Conservation (phyloP, 1,140 invertebrate species). For the Stegodyphus mimosarum region DNA sequence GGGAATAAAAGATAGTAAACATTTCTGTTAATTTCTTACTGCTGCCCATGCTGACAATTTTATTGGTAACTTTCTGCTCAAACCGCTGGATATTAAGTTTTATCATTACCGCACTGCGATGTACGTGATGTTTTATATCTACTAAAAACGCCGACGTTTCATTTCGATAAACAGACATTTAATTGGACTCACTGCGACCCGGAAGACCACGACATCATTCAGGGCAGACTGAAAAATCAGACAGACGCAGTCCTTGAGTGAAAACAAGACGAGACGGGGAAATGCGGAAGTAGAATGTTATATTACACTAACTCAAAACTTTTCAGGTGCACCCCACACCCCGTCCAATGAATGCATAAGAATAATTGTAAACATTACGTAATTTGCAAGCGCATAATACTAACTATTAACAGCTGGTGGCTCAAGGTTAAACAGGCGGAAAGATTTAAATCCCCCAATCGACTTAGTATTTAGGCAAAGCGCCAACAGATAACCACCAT, state of each 20-base stretch:
- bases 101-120: too few species aligned
- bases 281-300: slow-evolving; percentile 11
- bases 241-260: slow-evolving; percentile 40
- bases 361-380: neutral
- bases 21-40: too few species aligned
- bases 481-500: slow-evolving; percentile 34
- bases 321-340: too few species aligned
- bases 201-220: too few species aligned
- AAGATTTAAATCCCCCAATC: neutral
- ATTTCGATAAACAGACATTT: too few species aligned
- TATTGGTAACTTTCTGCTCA: too few species aligned
- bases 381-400: neutral
- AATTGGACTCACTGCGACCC: too few species aligned
- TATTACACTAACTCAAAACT: neutral
- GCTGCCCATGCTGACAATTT: too few species aligned
- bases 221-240: slow-evolving; percentile 6
- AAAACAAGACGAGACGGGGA: slow-evolving; percentile 1
- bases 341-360: neutral
- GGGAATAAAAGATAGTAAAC: too few species aligned
- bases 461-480: slow-evolving; percentile 7
- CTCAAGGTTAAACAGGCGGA: slow-evolving; percentile 36
- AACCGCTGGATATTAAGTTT: too few species aligned
- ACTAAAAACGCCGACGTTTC: too few species aligned
- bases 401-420: slow-evolving; percentile 1
- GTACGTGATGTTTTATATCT: too few species aligned